A percentile compares a stretch with the other conserved stretches of the same genome.
These are phyloP conservation scores for Allophyes oxyacanthae DNA, from an alignment of 2,888 invertebrate genomes.

Conservation along the genomic window DNA sequence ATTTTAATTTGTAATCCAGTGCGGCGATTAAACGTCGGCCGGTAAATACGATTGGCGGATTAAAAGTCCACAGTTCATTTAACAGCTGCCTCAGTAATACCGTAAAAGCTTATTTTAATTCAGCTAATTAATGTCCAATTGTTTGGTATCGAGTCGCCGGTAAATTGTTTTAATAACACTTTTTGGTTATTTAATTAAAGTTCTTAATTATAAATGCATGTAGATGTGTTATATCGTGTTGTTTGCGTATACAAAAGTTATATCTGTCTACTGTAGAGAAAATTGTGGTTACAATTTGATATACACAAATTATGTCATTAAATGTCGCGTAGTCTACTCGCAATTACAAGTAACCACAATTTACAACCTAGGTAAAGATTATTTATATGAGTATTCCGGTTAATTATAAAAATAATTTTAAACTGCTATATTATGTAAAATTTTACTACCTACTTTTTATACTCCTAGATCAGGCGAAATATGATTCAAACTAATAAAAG, in stretches of 20 bases:
- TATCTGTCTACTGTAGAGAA: too few relatives aligned
- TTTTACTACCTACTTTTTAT: too few relatives aligned
- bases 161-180: constrained; percentile 27
- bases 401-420: too few relatives aligned
- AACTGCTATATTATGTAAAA: too few relatives aligned
- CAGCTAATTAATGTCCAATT: constrained; percentile 63
- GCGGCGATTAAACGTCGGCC: constrained; percentile 62
- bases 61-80: constrained; percentile 78
- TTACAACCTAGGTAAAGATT: too few relatives aligned
- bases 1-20: constrained; percentile 67
- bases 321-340: too few relatives aligned
- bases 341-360: too few relatives aligned
- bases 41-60: constrained; percentile 71
- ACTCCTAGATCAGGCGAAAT: too few relatives aligned
- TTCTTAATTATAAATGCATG: constrained; percentile 1
- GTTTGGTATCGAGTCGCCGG: constrained; percentile 41
- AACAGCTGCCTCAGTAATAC: constrained; percentile 59
- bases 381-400: too few relatives aligned
- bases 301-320: too few relatives aligned
- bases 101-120: constrained; percentile 68
- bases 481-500: too few relatives aligned
- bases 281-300: too few relatives aligned
- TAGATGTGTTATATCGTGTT: neutral
- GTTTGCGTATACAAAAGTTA: neutral
- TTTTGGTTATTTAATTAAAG: neutral